Evolutionary conservation across 2,113 vertebrate genomes (phyloP).

Genomic region (Camelus dromedarius): DNA sequence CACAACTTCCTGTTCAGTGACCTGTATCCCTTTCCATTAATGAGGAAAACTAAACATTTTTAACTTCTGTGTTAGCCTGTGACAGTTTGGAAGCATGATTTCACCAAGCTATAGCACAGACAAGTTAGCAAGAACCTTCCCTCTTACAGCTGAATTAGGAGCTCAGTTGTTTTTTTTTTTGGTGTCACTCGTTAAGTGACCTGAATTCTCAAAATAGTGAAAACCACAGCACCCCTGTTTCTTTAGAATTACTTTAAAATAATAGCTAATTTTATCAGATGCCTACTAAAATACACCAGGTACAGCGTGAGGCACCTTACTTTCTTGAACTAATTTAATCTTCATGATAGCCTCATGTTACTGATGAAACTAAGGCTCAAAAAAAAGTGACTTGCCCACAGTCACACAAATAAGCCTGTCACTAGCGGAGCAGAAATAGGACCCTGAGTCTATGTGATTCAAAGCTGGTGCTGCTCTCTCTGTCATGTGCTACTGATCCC

Average conservation of each 20-base stretch:
- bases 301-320: neutral
- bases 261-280: neutral
- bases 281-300: neutral
- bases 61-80: neutral
- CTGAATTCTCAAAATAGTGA: conserved; percentile 15
- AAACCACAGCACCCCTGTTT: neutral
- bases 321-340: neutral
- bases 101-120: neutral
- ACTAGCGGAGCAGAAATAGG: neutral
- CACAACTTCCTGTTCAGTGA: conserved; percentile 7
- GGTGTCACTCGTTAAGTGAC: neutral
- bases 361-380: neutral
- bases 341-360: neutral
- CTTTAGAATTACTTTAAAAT: conserved; percentile 24
- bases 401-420: neutral
- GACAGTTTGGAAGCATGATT: neutral
- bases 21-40: neutral
- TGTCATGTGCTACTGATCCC: neutral
- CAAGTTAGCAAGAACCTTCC: neutral
- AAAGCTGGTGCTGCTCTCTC: neutral
- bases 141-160: neutral
- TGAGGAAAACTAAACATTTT: neutral
- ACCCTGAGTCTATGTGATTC: neutral
- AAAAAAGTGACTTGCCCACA: neutral
- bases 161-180: neutral